Percentiles rank a stretch among this genome's conserved stretches.
phyloP scores from a whole-genome alignment of 2,888 invertebrate genomes.

The Microctonus brassicae region DNA sequence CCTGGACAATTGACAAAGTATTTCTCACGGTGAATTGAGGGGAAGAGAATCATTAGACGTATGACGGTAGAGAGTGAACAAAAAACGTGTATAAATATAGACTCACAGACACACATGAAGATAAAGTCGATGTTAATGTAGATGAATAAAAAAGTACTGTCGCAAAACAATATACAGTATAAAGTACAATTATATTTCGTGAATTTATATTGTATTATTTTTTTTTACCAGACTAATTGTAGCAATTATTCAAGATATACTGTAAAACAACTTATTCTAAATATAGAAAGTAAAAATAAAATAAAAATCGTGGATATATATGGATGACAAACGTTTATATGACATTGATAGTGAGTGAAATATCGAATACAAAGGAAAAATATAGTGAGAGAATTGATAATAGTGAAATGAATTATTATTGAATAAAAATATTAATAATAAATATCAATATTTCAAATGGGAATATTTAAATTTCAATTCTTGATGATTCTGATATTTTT shows the following conservation, averaged over 20 bases:
- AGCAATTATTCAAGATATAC: not conserved
- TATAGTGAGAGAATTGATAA: no score
- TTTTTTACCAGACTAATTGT: not conserved
- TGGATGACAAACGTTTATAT: no score
- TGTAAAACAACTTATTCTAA: not conserved
- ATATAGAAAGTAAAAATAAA: no score
- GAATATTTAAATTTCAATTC: no score
- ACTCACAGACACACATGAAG: not conserved
- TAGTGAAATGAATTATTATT: no score
- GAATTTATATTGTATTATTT: not conserved
- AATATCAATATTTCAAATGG: no score
- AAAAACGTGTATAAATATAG: not conserved
- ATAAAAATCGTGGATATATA: no score
- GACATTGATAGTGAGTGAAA: no score
- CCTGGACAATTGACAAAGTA: slow-evolving; percentile 32
- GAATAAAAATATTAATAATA: no score
- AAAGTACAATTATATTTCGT: not conserved
- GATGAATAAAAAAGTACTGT: not conserved
- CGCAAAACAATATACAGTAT: not conserved
- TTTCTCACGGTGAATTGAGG: slow-evolving; percentile 30
- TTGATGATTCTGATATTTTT: no score
- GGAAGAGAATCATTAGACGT: not conserved
- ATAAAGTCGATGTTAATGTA: not conserved
- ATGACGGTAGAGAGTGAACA: not conserved
- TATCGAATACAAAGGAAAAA: no score